Base-by-base conservation (phyloP, 2,888 invertebrate species). In the Ophraella communa region DNA sequence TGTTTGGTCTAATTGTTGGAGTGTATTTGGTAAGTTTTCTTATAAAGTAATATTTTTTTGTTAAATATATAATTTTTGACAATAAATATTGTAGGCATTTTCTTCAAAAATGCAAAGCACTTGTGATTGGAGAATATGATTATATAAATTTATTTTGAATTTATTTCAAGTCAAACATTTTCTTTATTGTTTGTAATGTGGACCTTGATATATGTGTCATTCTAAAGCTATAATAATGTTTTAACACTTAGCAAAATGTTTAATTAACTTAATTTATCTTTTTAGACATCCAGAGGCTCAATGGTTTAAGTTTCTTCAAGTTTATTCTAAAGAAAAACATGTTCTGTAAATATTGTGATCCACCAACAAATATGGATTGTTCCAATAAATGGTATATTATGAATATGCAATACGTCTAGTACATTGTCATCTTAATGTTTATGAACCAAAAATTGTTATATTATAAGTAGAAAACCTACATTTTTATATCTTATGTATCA, bases 1-100 rank as follows among this genome's bases (percentile, higher is more conserved):
- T 99, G 18, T 99, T 99, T 83, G 98, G 98, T 65, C 88, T 99
- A 62, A 99, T 99, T 83, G 96, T 99, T 71, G 97, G 97, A 75
- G 96, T 99, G 82, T 95, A 94, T 82, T 91, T 95, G 92, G 87
- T 87, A 79, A 77, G 70, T 7, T 17, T 18, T 18, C 20, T 52
- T 52, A 45, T 24, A 10, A n/a, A 11, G 10, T n/a, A 20, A 42
- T 20, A 11, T 20, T 4, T 45, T 49, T 39, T 63, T 59, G 23
- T 24, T 49, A 45, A 62, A 45, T 10, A 59, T 53, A 24, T 58
- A 49, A 39, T 33, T 53, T 47, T 27, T 17, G 11, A 56, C n/a
- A 56, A 4, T 20, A 7, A 11, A 11, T n/a, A 11, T 33, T 30
- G 11, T 42, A 1, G 14, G 3, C 2, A 42, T 17, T 11, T 17